phyloP scores from a whole-genome alignment of 2,888 invertebrate genomes.

The Pachydiplax longipennis region DNA sequence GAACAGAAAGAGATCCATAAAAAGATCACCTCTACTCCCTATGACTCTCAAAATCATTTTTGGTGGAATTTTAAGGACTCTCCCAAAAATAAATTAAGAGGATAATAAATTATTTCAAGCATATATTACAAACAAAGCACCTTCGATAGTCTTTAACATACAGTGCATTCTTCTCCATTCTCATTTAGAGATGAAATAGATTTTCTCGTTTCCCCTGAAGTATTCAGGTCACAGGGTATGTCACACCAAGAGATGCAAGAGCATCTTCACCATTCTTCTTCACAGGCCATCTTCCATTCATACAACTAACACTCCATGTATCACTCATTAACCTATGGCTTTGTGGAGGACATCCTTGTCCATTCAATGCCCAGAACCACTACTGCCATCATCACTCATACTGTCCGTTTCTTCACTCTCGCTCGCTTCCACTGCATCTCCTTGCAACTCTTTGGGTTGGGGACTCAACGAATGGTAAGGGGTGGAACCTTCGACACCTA shows the following conservation, averaged over 20 bases:
- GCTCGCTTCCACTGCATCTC: constrained; percentile 25
- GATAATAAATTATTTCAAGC: constrained; percentile 38
- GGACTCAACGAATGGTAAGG: constrained; percentile 49
- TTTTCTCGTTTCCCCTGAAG: constrained; percentile 4
- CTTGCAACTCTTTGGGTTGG: constrained; percentile 14
- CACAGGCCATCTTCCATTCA: constrained; percentile 2
- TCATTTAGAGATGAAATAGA: neutral
- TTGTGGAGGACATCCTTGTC: neutral
- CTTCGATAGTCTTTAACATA: constrained; percentile 28
- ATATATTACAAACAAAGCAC: constrained; percentile 38
- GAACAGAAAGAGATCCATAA: constrained; percentile 12
- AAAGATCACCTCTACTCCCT: constrained; percentile 13
- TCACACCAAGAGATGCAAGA: neutral
- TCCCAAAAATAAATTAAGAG: constrained; percentile 41
- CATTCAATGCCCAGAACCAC: constrained; percentile 19
- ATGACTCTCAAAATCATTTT: neutral
- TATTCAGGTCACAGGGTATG: constrained; percentile 10
- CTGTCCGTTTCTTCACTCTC: constrained; percentile 25
- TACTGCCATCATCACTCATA: neutral
- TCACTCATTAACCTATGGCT: constrained; percentile 3
- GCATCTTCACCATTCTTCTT: neutral
- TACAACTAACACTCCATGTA: constrained; percentile 30
- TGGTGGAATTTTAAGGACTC: constrained; percentile 6
- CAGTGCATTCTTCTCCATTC: constrained; percentile 6
- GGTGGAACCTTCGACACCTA: constrained; percentile 55